These are phyloP conservation scores for Drosophila subsilvestris DNA, from an alignment of 2,888 invertebrate genomes.

Conservation along the genomic window DNA sequence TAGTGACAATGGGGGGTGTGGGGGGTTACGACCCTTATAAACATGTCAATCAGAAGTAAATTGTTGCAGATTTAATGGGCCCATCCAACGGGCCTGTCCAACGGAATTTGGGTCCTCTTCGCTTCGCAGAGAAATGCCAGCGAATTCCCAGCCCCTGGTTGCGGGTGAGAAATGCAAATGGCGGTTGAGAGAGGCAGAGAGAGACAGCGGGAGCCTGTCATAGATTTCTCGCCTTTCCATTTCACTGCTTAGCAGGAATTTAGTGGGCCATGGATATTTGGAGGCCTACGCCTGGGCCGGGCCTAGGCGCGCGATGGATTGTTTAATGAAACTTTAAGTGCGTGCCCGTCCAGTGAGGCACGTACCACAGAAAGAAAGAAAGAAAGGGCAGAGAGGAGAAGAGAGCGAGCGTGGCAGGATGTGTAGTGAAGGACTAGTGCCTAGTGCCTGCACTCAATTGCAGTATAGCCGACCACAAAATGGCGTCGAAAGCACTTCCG, in stretches of 20 bases:
- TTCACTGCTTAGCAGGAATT: constrained; percentile 71
- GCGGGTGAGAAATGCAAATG: constrained; percentile 65
- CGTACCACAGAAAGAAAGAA: constrained; percentile 43
- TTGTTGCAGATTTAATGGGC: constrained; percentile 76
- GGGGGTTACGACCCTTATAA: constrained; percentile 71
- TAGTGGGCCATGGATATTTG: constrained; percentile 58
- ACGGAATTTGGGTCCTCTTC: constrained; percentile 48
- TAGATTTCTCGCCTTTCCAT: constrained; percentile 44
- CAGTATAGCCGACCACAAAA: constrained; percentile 70
- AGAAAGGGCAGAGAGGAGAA: background rate
- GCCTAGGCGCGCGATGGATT: constrained; percentile 43
- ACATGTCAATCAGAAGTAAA: constrained; percentile 80
- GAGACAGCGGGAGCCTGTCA: constrained; percentile 11
- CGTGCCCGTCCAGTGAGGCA: constrained; percentile 62
- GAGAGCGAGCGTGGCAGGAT: background rate
- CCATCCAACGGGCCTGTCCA: constrained; percentile 19
- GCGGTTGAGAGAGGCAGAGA: constrained; percentile 9
- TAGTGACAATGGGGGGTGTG: background rate
- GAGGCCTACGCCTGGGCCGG: constrained; percentile 29
- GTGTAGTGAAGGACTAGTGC: constrained; percentile 21
- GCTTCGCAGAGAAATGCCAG: constrained; percentile 27
- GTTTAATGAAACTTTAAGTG: constrained; percentile 60
- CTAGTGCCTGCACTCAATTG: constrained; percentile 58
- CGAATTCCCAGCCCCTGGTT: background rate
- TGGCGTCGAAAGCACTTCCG: constrained; percentile 78